A percentile compares a stretch with the other conserved stretches of the same genome.
These are phyloP conservation scores for Rattus rattus DNA, from an alignment of 2,113 vertebrate genomes.

Conservation along the genomic window DNA sequence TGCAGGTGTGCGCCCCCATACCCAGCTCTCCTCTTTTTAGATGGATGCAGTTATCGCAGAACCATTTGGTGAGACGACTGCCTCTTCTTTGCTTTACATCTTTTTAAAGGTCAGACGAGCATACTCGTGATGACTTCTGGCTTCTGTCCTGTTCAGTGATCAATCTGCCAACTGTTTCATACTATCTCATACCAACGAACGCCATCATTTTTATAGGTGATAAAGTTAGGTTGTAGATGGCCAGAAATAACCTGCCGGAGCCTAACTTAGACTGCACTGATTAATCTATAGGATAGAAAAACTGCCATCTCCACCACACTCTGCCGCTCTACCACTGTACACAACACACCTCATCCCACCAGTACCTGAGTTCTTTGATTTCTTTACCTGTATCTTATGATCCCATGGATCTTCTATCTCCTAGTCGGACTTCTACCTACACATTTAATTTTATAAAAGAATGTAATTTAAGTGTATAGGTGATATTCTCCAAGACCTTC, in stretches of 20 bases:
- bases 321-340: neutral
- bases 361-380: neutral
- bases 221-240: neutral
- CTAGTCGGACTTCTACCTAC: neutral
- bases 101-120: neutral
- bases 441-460: neutral
- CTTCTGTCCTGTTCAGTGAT: neutral
- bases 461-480: neutral
- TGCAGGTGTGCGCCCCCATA: neutral
- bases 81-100: neutral
- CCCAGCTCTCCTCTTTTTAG: neutral
- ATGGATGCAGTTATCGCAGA: neutral
- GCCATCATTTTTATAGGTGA: neutral
- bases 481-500: neutral
- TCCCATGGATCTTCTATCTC: neutral
- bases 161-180: neutral
- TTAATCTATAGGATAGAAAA: neutral
- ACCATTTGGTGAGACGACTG: neutral
- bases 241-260: neutral
- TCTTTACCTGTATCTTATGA: neutral
- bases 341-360: neutral
- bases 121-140: neutral
- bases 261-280: neutral
- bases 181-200: neutral
- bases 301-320: neutral